Conservation (phyloP, 2,888 invertebrate species). For the Scaptomyza caliginosa region DNA sequence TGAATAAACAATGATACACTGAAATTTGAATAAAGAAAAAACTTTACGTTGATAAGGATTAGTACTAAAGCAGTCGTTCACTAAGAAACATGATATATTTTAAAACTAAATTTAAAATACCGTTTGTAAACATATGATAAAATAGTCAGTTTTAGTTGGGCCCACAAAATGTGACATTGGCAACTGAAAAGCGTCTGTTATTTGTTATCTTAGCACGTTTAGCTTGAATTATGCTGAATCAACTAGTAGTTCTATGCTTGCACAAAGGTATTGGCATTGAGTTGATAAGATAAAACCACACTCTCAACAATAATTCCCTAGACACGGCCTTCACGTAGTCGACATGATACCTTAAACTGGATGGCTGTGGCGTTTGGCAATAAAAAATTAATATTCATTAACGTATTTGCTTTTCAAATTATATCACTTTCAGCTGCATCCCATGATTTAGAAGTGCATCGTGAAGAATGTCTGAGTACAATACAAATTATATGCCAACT, state of each 20-base stretch:
- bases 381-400: conserved; percentile 14
- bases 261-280: conserved; percentile 3
- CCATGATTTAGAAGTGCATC: conserved; percentile 53
- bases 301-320: background rate
- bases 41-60: no score
- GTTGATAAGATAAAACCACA: conserved; percentile 47
- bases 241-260: conserved; percentile 17
- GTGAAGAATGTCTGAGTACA: conserved; percentile 64
- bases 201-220: conserved; percentile 51
- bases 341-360: conserved; percentile 7
- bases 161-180: conserved; percentile 12
- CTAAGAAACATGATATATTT: background rate
- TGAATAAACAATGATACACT: conserved; percentile 23
- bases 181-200: conserved; percentile 9
- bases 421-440: conserved; percentile 42
- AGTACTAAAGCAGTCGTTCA: background rate
- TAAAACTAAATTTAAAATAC: background rate
- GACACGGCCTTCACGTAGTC: conserved; percentile 16
- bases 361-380: background rate
- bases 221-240: conserved; percentile 4
- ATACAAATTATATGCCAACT: conserved; percentile 56
- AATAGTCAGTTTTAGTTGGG: background rate
- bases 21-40: background rate
- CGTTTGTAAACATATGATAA: background rate
- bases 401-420: background rate